A percentile compares a stretch with the other conserved stretches of the same genome.
phyloP scores from a whole-genome alignment of 2,113 vertebrate genomes.

The Mesocricetus auratus region DNA sequence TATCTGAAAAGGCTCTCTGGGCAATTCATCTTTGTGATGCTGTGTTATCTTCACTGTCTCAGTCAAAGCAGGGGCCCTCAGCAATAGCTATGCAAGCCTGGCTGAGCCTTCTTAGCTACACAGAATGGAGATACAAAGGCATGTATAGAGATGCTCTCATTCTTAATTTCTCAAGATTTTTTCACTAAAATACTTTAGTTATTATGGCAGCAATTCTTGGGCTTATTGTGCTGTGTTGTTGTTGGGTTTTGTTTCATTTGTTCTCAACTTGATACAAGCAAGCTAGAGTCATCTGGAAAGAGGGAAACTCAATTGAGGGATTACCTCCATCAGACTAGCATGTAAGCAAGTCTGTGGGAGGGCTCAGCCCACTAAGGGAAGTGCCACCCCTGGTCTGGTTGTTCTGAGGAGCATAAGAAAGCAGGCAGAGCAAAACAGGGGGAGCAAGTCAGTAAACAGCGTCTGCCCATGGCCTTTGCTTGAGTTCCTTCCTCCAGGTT shows the following conservation, averaged over 20 bases:
- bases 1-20: not conserved
- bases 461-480: not conserved
- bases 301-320: not conserved
- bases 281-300: not conserved
- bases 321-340: not conserved
- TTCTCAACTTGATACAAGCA: not conserved
- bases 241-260: not conserved
- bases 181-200: conserved; percentile 37
- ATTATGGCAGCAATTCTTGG: not conserved
- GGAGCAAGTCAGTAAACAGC: not conserved
- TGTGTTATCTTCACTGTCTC: conserved; percentile 31
- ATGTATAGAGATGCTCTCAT: not conserved
- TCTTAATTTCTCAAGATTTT: not conserved
- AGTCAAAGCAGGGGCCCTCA: not conserved
- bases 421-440: not conserved
- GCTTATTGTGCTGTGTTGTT: not conserved
- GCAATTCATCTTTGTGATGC: not conserved
- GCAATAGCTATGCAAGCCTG: not conserved
- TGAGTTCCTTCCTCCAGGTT: not conserved
- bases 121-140: not conserved
- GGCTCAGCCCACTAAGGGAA: not conserved
- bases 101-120: not conserved
- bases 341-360: not conserved
- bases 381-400: not conserved
- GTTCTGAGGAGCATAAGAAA: not conserved